Evolutionary conservation across 1,140 invertebrate species (phyloP).

Genomic region (Saxidomus purpurata): DNA sequence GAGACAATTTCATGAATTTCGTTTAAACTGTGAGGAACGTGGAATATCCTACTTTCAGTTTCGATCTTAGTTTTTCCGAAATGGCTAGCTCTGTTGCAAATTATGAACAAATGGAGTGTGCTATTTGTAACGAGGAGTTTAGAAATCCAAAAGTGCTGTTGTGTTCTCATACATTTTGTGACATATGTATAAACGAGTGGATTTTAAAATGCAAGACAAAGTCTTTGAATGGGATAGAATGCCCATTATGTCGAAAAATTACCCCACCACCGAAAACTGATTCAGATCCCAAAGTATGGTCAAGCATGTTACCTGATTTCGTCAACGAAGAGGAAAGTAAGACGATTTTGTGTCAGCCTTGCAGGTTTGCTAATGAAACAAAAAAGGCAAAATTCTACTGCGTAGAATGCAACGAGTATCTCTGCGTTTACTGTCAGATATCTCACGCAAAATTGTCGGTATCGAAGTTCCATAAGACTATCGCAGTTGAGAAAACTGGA

Average conservation of each 20-base stretch:
- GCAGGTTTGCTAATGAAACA: neutral
- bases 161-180: slow-evolving; percentile 35
- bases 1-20: too few species aligned
- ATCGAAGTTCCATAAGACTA: neutral
- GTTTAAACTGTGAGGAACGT: too few species aligned
- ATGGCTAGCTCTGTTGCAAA: too few species aligned
- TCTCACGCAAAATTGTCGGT: slow-evolving; percentile 17
- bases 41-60: too few species aligned
- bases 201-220: neutral
- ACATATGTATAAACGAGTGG: slow-evolving; percentile 12
- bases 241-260: slow-evolving; percentile 34
- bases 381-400: slow-evolving; percentile 5
- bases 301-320: neutral
- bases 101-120: neutral
- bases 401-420: slow-evolving; percentile 20
- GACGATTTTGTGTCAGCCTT: neutral
- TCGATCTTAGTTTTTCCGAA: too few species aligned
- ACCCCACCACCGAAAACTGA: neutral
- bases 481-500: neutral
- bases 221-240: neutral
- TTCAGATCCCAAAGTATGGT: neutral
- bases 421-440: slow-evolving; percentile 2
- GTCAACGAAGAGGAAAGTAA: neutral
- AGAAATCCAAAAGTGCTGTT: slow-evolving; percentile 1
- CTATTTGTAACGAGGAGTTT: slow-evolving; percentile 25